Evolutionary conservation across 2,797 vertebrate genomes (phyloP).

Genomic region (Neosalanx taihuensis): DNA sequence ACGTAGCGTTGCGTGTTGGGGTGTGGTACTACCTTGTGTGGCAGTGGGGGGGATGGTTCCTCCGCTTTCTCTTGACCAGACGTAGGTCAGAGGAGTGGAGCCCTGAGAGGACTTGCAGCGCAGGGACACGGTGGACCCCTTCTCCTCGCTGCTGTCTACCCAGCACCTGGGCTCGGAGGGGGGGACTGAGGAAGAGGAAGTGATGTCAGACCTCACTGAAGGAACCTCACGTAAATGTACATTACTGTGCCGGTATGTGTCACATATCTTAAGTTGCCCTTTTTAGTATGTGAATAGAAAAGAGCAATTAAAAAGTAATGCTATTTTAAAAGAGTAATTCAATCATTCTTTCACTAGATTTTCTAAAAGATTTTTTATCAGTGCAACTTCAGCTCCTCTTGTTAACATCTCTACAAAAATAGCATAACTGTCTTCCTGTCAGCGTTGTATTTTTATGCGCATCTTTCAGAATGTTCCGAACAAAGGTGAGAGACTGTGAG

Average conservation of each 20-base stretch:
- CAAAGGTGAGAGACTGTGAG: neutral
- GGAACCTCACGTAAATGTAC: too few species aligned
- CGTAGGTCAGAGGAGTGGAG: slow-evolving; percentile 65
- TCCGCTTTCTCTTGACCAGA: slow-evolving; percentile 66
- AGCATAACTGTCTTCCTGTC: neutral
- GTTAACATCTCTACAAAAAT: neutral
- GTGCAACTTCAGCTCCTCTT: too few species aligned
- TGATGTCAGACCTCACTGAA: slow-evolving; percentile 3
- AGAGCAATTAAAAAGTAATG: too few species aligned
- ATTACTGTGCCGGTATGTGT: too few species aligned
- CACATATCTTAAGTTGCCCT: too few species aligned
- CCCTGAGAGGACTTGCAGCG: slow-evolving; percentile 64
- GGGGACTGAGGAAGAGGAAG: slow-evolving; percentile 49
- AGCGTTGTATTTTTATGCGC: neutral
- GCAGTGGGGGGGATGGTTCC: slow-evolving; percentile 59
- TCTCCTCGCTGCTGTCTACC: slow-evolving; percentile 71
- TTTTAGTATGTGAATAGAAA: too few species aligned
- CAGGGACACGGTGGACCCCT: slow-evolving; percentile 63
- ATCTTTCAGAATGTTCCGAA: neutral
- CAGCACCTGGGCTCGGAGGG: slow-evolving; percentile 74
- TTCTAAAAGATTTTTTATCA: too few species aligned
- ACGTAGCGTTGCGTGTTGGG: neutral
- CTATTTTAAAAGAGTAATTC: too few species aligned
- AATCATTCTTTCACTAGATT: too few species aligned
- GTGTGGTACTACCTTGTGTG: slow-evolving; percentile 32